Percentiles rank a stretch among this genome's conserved stretches.
These are phyloP conservation scores for Phaonia tiefii DNA, from an alignment of 2,888 invertebrate species.

Conservation along the genomic window DNA sequence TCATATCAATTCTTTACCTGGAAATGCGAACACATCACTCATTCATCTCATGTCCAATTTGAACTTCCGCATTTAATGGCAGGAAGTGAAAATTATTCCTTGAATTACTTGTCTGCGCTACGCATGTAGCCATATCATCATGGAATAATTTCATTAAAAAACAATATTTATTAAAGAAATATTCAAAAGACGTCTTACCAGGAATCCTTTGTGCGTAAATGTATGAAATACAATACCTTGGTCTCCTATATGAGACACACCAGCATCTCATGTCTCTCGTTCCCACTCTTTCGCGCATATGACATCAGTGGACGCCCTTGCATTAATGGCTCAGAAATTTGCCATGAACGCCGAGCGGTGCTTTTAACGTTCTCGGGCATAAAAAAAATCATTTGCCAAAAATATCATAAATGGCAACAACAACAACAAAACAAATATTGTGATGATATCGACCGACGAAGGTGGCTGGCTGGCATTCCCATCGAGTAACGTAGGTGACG, in stretches of 20 bases:
- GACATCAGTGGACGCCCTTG: neutral
- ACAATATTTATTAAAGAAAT: neutral
- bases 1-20: too few species aligned
- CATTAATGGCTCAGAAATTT: too few species aligned
- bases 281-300: neutral
- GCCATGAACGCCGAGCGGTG: too few species aligned
- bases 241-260: neutral
- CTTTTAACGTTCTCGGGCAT: neutral
- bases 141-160: neutral
- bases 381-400: conserved; percentile 29
- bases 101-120: too few species aligned
- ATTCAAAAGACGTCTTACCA: neutral
- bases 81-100: too few species aligned
- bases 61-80: too few species aligned
- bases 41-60: too few species aligned
- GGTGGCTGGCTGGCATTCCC: neutral
- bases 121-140: neutral
- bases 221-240: neutral
- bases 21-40: too few species aligned
- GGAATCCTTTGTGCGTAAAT: neutral
- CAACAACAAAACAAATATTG: neutral
- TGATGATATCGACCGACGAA: neutral
- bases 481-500: neutral
- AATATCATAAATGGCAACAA: neutral
- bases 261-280: neutral